A percentile compares a stretch with the other conserved stretches of the same genome.
Conservation (phyloP, 2,113 vertebrate species). For the Addax nasomaculatus region DNA sequence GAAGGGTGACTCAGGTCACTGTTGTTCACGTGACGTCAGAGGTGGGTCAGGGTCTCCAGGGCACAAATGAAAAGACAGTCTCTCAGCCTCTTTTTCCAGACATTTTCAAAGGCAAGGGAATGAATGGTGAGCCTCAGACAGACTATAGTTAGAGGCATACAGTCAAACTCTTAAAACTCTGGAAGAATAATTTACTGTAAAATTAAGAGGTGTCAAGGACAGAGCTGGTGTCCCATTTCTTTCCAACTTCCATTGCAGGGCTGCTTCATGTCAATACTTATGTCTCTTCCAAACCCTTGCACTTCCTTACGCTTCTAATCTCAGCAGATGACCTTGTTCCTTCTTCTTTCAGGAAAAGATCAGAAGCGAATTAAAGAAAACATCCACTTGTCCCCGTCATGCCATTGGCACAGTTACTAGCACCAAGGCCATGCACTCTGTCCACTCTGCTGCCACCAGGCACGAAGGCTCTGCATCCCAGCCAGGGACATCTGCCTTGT, state of each 20-base stretch:
- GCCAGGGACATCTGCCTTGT: accelerated
- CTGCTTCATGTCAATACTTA: background rate
- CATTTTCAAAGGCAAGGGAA: background rate
- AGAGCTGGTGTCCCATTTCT: background rate
- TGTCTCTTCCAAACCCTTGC: background rate
- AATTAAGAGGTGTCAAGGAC: background rate
- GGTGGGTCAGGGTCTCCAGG: background rate
- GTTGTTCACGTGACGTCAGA: accelerated
- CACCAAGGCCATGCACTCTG: background rate
- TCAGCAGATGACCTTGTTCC: background rate
- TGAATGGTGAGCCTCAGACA: background rate
- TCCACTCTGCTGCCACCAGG: background rate
- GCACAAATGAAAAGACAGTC: background rate
- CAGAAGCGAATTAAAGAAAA: background rate
- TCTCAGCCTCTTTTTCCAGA: background rate
- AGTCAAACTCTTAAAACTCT: background rate
- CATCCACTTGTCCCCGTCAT: accelerated
- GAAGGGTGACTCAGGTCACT: background rate
- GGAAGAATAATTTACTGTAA: background rate
- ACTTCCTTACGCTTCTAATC: background rate
- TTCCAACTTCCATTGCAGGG: background rate
- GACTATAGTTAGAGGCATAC: background rate
- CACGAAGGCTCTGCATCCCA: background rate
- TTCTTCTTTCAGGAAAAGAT: background rate
- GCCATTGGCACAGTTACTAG: accelerated